Evolutionary conservation across 2,888 invertebrate species (phyloP), one percentile per base, ranked within the genome.

Genomic region (Volucella inanis): DNA sequence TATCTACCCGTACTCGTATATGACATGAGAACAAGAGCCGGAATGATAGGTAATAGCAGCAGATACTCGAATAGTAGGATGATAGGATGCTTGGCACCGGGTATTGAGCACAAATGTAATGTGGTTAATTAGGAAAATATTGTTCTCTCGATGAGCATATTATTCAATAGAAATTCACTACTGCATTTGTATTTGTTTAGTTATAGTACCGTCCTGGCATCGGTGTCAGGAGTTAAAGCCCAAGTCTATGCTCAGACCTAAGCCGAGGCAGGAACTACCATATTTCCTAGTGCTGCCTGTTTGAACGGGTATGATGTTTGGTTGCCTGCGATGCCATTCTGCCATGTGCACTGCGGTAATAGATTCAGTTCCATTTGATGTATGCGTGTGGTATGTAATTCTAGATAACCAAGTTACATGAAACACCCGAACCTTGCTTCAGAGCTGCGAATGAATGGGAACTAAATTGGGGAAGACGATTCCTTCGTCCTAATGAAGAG

Each of bases 61-160:
- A 61, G 31, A 52, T 15, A 59, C 15, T 22, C 43, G 22, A 4
- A 45, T 8, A 14, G 14, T 9, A 41, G 61, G 55, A 77, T 68
- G 70, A 31, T 71, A 71, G 75, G 54, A 22, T 62, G 54, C 64
- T 41, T 68, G 72, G 81, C 81, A 59, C 67, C 81, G 80, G 86
- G 72, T 74, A 82, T 77, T 72, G 80, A 6, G 86, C 78, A 76
- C 81, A 77, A 81, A 87, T 88, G 88, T 88, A 88, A 88, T 88
- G 88, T 77, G 88, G 88, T 88, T 88, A 88, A 88, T 88, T 88
- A 88, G 88, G 88, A 88, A 88, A 88, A 88, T 88, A 88, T 88
- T 88, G 88, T 88, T 88, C 88, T 88, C 88, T 82, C 84, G 87
- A 86, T 82, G 81, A 86, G 72, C 74, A 57, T 78, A 81, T 86